Evolutionary conservation across 2,888 invertebrate genomes (phyloP).

Genomic region (Sinodicranocentrus sp.): DNA sequence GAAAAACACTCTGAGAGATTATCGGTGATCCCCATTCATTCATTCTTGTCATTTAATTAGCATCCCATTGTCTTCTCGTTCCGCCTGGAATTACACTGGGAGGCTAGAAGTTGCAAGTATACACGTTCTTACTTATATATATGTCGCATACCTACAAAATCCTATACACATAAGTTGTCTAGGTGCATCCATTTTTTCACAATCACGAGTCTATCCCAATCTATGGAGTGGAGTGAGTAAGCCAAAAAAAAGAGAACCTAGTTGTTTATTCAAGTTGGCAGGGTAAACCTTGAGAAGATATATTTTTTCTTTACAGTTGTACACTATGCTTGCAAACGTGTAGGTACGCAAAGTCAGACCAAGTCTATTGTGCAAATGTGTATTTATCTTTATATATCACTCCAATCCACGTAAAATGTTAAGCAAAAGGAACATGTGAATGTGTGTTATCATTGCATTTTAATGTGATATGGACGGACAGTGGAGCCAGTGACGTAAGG

Average conservation of each 20-base stretch:
- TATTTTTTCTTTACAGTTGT: neutral
- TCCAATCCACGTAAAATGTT: neutral
- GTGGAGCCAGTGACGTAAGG: conserved; percentile 65
- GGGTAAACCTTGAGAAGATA: conserved; percentile 13
- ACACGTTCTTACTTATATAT: neutral
- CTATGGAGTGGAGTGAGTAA: too few relatives aligned
- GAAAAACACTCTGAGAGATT: too few relatives aligned
- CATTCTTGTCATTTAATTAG: conserved; percentile 72
- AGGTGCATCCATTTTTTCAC: too few relatives aligned
- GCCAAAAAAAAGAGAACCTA: conserved; percentile 13
- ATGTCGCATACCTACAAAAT: too few relatives aligned
- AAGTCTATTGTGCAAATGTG: too few relatives aligned
- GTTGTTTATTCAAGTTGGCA: conserved; percentile 28
- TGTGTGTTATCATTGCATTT: conserved; percentile 36
- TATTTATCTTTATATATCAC: too few relatives aligned
- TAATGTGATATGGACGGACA: conserved; percentile 57
- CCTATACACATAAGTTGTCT: too few relatives aligned
- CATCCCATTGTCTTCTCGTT: conserved; percentile 48
- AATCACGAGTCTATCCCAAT: neutral
- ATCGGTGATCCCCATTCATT: conserved; percentile 47
- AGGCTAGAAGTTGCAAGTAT: too few relatives aligned
- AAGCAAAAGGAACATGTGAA: too few relatives aligned
- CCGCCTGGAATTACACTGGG: conserved; percentile 2
- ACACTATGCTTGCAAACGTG: too few relatives aligned
- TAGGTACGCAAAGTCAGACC: too few relatives aligned